Evolutionary conservation across 2,113 vertebrate species (phyloP).

Genomic region (Scytalopus superciliaris): DNA sequence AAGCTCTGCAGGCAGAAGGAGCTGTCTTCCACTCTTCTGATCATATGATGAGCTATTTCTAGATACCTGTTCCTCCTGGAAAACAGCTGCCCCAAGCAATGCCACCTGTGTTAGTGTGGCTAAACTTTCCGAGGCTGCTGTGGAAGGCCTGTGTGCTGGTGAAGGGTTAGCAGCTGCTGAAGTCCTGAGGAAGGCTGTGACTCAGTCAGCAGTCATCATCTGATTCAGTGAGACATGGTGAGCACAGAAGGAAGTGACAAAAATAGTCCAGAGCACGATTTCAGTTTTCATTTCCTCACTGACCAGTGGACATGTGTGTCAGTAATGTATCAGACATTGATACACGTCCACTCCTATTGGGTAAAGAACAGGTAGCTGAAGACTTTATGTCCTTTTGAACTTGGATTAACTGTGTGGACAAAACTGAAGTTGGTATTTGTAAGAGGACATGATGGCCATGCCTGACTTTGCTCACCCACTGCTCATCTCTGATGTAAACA

Average conservation of each 20-base stretch:
- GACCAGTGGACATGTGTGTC: neutral
- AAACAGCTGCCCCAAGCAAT: neutral
- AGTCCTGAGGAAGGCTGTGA: neutral
- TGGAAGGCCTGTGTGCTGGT: neutral
- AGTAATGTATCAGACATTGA: neutral
- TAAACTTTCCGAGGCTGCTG: neutral
- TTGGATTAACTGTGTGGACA: neutral
- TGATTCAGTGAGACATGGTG: neutral
- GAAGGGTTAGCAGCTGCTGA: neutral
- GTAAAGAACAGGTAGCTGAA: neutral
- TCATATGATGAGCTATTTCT: neutral
- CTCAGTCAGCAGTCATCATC: neutral
- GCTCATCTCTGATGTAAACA: neutral
- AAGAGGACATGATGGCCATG: neutral
- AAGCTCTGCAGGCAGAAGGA: neutral
- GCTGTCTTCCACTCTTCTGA: neutral
- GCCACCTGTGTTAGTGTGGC: neutral
- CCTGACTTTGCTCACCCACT: neutral
- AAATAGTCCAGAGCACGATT: neutral
- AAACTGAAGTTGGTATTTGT: neutral
- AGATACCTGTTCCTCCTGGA: neutral
- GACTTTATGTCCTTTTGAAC: neutral
- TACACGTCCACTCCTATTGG: neutral
- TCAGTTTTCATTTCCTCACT: neutral
- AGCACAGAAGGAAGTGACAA: neutral